Percentiles rank a stretch among this genome's conserved stretches.
Evolutionary conservation across 2,113 vertebrate species (phyloP).

Genomic region (Lepus americanus): DNA sequence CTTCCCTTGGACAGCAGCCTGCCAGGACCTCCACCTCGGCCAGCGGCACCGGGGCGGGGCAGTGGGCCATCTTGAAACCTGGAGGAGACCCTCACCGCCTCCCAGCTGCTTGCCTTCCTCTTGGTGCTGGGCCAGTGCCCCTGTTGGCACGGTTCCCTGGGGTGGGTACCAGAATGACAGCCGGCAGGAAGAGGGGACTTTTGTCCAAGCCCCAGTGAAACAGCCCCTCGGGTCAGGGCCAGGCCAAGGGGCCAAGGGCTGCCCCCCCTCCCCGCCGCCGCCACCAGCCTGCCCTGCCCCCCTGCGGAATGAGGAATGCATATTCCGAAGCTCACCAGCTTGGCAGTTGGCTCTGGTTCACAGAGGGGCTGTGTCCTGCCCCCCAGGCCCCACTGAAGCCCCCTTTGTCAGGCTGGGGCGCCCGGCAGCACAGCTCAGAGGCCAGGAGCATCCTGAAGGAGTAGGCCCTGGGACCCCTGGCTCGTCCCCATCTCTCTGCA

Average conservation of each 20-base stretch:
- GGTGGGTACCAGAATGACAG: background rate
- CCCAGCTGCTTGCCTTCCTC: conserved; percentile 62
- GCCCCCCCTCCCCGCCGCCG: background rate
- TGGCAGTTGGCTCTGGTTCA: conserved; percentile 47
- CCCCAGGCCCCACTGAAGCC: conserved; percentile 71
- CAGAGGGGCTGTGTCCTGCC: conserved; percentile 75
- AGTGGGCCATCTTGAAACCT: background rate
- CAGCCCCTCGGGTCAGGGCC: conserved; percentile 30
- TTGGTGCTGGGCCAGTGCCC: conserved; percentile 53
- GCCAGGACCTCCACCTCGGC: too few relatives aligned
- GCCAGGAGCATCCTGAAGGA: conserved; percentile 2
- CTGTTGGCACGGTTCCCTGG: background rate
- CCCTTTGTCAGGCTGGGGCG: conserved; percentile 66
- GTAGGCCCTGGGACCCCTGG: conserved; percentile 34
- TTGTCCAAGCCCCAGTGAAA: conserved; percentile 59
- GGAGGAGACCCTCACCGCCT: background rate
- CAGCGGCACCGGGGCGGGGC: background rate
- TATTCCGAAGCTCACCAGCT: conserved; percentile 19
- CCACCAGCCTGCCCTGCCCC: conserved; percentile 19
- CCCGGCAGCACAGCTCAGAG: conserved; percentile 60
- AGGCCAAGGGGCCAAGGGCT: conserved; percentile 14
- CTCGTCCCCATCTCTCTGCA: background rate
- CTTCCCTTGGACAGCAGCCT: background rate
- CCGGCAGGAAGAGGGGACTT: conserved; percentile 59
- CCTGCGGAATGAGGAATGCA: conserved; percentile 69